Evolutionary conservation across 2,797 vertebrate species (phyloP), one percentile per base, ranked within the genome.

Genomic region (Carcharodon carcharias): DNA sequence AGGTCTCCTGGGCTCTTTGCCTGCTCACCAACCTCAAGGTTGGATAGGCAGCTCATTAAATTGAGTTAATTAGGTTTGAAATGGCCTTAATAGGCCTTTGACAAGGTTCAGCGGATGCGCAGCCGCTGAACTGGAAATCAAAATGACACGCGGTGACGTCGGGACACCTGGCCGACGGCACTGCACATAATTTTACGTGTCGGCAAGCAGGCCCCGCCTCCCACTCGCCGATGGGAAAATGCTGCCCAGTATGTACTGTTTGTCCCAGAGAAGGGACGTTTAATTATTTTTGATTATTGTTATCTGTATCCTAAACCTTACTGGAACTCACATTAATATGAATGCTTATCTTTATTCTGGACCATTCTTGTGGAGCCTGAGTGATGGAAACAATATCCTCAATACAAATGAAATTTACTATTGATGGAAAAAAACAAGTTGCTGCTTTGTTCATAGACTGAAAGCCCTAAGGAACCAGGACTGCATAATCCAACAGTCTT

Each of bases 321-420:
- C 73, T 85, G 45, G 45, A 40, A 85, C 45, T 85, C 40, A 85
- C 23, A 85, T 45, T 45, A 85, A 85, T 50, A 85, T 50, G 45
- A 45, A 85, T 85, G 80, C 16, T 85, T 40, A 85, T 85, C 73
- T n/a, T n/a, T 77, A 77, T 77, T 77, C 73, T 77, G 73, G 35
- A n/a, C 73, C 31, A 35, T 35, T n/a, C 35, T 77, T 77, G 73
- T 77, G 73, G 73, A 77, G 73, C 35, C 35, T 77, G 73, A 77
- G 31, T n/a, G 73, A 77, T 77, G 73, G 73, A 88, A 88, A 91
- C 28, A 91, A 91, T 14, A 91, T 31, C 54, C 58, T 58, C 61
- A 91, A 88, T 61, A n/a, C 56, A 91, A 91, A 35, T 91, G 54
- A 91, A 91, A 91, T 91, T 91, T 61, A 61, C 0, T 56, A 91